Percentiles rank a stretch among this genome's conserved stretches.
Conservation (phyloP, 2,113 vertebrate genomes). For the Phaethornis superciliosus region DNA sequence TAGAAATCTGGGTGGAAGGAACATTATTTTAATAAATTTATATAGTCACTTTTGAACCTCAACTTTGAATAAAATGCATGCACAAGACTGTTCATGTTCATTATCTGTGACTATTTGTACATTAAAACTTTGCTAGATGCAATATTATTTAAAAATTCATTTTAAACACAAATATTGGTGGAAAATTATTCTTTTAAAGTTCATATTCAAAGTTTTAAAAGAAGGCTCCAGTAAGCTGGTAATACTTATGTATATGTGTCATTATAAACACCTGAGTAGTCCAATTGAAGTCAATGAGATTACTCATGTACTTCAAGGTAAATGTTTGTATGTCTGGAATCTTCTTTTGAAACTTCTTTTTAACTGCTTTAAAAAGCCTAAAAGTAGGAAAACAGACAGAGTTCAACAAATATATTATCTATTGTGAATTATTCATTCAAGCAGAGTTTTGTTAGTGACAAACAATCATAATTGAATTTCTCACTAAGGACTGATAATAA, state of each 20-base stretch:
- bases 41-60: neutral
- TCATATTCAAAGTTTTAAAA: neutral
- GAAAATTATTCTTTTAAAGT: neutral
- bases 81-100: neutral
- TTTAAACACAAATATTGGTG: neutral
- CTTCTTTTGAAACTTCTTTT: neutral
- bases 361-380: neutral
- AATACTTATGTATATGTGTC: neutral
- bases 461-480: constrained; percentile 5
- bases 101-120: neutral
- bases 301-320: neutral
- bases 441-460: neutral
- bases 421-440: constrained; percentile 22
- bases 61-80: neutral
- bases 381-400: neutral
- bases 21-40: neutral
- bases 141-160: neutral
- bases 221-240: neutral
- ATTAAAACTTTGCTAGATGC: neutral
- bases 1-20: neutral
- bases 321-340: neutral
- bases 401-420: neutral
- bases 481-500: neutral
- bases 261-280: neutral
- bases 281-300: neutral